phyloP scores from a whole-genome alignment of 2,113 vertebrate species.

The cattle (Bos taurus) region DNA sequence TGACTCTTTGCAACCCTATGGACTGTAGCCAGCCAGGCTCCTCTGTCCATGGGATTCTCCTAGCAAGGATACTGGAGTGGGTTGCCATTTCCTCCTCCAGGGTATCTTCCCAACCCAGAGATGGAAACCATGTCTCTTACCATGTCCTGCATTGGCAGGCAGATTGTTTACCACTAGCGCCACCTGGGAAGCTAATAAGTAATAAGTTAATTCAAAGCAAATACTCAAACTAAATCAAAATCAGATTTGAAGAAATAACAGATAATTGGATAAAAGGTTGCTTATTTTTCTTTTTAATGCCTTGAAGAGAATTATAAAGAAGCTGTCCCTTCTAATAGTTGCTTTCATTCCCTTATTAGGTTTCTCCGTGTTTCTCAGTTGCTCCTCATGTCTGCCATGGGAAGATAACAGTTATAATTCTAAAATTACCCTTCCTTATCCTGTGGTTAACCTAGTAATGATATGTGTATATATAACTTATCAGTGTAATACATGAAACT shows the following conservation, averaged over 20 bases:
- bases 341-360: not conserved
- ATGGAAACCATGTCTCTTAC: not conserved
- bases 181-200: not conserved
- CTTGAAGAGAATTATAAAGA: not conserved
- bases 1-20: not conserved
- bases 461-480: not conserved
- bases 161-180: not conserved
- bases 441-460: not conserved
- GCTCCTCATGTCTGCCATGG: not conserved
- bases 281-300: not conserved
- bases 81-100: not conserved
- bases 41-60: not conserved
- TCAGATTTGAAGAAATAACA: conserved; percentile 4
- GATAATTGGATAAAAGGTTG: not conserved
- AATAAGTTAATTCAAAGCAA: not conserved
- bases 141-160: not conserved
- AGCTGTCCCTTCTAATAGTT: not conserved
- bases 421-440: conserved; percentile 10
- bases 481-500: not conserved
- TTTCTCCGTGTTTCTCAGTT: not conserved
- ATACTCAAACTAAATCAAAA: not conserved
- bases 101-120: not conserved
- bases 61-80: not conserved
- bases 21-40: not conserved
- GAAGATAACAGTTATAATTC: not conserved